Base-by-base conservation (phyloP, 2,888 invertebrate genomes). In the Pollenia angustigena region DNA sequence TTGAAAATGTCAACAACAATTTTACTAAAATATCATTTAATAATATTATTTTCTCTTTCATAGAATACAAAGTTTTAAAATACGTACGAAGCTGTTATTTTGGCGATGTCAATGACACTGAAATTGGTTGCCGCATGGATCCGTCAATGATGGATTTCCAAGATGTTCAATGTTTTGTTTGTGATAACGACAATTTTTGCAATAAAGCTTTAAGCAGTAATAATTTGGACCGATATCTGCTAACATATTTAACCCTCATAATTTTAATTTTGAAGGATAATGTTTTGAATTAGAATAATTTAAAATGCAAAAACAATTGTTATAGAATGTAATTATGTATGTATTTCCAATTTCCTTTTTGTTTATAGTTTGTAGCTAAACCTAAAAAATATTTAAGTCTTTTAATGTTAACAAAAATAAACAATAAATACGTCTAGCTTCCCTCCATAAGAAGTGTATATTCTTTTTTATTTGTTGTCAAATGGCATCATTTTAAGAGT, bases 81-180 rank as follows among this genome's bases (percentile, higher is more conserved):
- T 87, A 89, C 32, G 88, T 91, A 62, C 90, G 92, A 44, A 91
- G 89, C 85, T 92, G 92, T 75, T 92, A 90, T 80, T 92, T 92
- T 58, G 92, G 92, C 42, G 90, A 92, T 78, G 88, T 90, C 81
- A 92, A 91, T 87, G 91, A 91, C 58, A 92, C 90, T 32, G 89
- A 88, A 32, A 87, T 89, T 66, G 90, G 92, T 86, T 92, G 92
- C 68, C 89, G 88, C 52, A 85, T 90, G 88, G 92, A 92, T 78
- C 92, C 92, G 14, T 88, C 90, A 4, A 54, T 91, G 89, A 81
- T 85, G 18, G 86, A 88, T 10, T 88, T 90, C 23, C 88, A 90
- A 58, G 89, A 91, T 78, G 87, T 90, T 62, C 90, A 87, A 46
- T 92, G 92, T 85, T 88, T 90, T 60, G 91, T 92, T 12, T 92